Conservation (phyloP, 2,797 vertebrate species). For the Pseudochromis fuscus region DNA sequence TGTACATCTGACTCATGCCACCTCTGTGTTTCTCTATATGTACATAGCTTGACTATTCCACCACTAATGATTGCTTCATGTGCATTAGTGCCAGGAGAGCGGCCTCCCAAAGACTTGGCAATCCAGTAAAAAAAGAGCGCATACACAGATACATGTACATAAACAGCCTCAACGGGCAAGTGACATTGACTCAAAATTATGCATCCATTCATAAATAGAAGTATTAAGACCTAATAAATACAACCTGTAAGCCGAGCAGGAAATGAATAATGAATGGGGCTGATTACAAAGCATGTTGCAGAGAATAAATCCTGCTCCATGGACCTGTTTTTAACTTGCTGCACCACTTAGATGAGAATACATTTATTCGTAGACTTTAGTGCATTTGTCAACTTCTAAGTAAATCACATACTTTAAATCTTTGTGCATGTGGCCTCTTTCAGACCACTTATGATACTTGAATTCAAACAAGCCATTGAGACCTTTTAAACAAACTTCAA, state of each 20-base stretch:
- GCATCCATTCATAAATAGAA: not conserved
- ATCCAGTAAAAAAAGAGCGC: not conserved
- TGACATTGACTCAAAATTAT: not conserved
- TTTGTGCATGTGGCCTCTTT: not conserved
- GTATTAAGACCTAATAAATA: not conserved
- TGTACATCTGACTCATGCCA: constrained; percentile 30
- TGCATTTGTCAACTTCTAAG: not conserved
- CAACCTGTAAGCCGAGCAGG: not conserved
- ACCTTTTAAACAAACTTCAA: not conserved
- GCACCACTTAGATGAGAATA: not conserved
- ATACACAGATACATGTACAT: not conserved
- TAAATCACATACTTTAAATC: constrained; percentile 9
- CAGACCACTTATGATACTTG: not conserved
- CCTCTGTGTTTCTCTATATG: not conserved
- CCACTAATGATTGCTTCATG: not conserved
- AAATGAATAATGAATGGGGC: not conserved
- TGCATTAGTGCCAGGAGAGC: not conserved
- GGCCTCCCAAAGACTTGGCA: not conserved
- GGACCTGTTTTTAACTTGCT: constrained; percentile 5
- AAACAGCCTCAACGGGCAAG: not conserved
- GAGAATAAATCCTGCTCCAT: not conserved
- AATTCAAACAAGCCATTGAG: constrained; percentile 5
- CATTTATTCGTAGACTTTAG: not conserved
- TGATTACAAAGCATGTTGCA: constrained; percentile 11
- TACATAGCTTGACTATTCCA: not conserved